Percentiles rank a stretch among this genome's conserved stretches.
Conservation (phyloP, 2,797 vertebrate species). For the Meriones psammophilus region DNA sequence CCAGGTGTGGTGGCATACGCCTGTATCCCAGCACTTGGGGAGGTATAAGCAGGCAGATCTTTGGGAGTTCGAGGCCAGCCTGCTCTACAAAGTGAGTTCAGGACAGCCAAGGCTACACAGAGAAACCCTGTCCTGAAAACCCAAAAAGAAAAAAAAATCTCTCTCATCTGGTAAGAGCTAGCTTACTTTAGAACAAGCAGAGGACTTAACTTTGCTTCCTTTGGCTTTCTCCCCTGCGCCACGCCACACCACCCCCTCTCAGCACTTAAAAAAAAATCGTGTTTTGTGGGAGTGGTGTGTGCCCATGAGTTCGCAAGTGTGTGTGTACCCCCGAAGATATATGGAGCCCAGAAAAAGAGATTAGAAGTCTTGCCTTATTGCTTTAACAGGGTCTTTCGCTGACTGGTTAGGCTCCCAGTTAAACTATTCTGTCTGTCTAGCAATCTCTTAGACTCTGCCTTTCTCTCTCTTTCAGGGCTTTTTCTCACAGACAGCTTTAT, state of each 20-base stretch:
- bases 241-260: background rate
- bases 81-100: too few relatives aligned
- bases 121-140: background rate
- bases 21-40: too few relatives aligned
- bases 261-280: too few relatives aligned
- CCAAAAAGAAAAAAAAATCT: background rate
- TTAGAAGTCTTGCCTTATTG: background rate
- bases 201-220: background rate
- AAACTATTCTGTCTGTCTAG: background rate
- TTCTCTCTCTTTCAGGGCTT: background rate
- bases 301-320: background rate
- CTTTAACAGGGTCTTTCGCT: background rate
- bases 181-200: background rate
- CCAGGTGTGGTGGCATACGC: too few relatives aligned
- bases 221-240: background rate
- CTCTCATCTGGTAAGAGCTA: background rate
- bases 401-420: too few relatives aligned
- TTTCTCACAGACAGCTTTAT: too few relatives aligned
- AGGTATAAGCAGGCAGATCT: too few relatives aligned
- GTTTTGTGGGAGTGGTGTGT: background rate
- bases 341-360: background rate
- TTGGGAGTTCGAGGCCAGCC: too few relatives aligned
- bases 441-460: background rate
- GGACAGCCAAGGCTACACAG: background rate
- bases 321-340: background rate